A percentile compares a stretch with the other conserved stretches of the same genome.
These are phyloP conservation scores for Pachypeltis micranthus DNA, from an alignment of 1,140 invertebrate genomes.

Conservation along the genomic window DNA sequence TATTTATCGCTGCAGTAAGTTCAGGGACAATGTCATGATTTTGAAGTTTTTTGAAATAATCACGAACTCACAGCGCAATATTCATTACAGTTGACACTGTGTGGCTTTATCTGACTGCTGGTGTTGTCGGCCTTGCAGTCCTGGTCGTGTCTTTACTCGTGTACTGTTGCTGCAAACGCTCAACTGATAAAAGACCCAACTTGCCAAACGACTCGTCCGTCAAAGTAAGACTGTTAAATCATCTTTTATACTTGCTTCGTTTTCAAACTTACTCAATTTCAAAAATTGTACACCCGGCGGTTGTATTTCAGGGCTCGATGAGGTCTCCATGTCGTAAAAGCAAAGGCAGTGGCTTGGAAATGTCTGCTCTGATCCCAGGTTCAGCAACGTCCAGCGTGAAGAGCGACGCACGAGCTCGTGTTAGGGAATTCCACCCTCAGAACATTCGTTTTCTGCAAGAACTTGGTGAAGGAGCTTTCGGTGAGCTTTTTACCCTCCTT, in stretches of 20 bases:
- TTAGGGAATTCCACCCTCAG: constrained; percentile 50
- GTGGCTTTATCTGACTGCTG: constrained; percentile 45
- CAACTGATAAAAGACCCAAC: background rate
- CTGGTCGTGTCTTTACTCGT: constrained; percentile 37
- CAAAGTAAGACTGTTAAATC: constrained; percentile 21
- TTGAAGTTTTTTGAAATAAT: too few relatives aligned
- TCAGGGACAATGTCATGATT: background rate
- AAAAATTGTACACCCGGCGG: too few relatives aligned
- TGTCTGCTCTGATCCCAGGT: constrained; percentile 31
- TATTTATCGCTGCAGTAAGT: constrained; percentile 67
- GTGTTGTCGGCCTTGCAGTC: constrained; percentile 39
- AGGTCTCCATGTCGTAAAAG: constrained; percentile 31
- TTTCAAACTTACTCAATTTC: background rate
- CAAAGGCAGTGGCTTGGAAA: constrained; percentile 41
- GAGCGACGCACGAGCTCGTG: constrained; percentile 31
- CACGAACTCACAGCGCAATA: too few relatives aligned
- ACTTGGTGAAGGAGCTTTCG: constrained; percentile 91
- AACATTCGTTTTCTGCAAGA: constrained; percentile 81
- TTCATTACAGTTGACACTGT: constrained; percentile 37
- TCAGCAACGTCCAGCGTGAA: constrained; percentile 29
- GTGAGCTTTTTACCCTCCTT: too few relatives aligned
- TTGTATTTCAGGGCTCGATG: constrained; percentile 24
- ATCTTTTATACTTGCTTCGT: background rate
- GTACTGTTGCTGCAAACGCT: constrained; percentile 37
- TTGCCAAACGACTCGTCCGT: constrained; percentile 10